Evolutionary conservation across 2,888 invertebrate species (phyloP), one percentile per base, ranked within the genome.

Genomic region (Byasa hedistus): DNA sequence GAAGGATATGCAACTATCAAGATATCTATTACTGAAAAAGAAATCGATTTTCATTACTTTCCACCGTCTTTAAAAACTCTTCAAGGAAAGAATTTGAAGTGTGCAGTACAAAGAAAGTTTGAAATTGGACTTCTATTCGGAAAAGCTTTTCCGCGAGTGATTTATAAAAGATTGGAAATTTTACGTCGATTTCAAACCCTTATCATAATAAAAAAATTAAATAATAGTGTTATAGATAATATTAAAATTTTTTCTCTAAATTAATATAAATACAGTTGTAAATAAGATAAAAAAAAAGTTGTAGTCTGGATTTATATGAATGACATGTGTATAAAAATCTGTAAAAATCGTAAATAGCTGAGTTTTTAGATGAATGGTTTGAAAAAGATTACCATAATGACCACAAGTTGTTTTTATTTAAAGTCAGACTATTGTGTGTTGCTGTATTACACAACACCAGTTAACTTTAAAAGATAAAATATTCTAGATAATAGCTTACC

Each of bases 41-140:
- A 55, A 55, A 23, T 36, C 55, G 36, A 51, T 36, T 63, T 59
- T 58, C 48, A 60, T 65, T 60, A 60, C 58, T 66, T 48, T 51
- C 36, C 32, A 22, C 57, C 52, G 10, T 15, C 21, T 64, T 64
- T 57, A 58, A 59, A 55, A 66, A 48, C 61, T 62, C 57, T 59
- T 39, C 52, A n/a, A 22, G 62, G 59, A 54, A 57, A 58, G 58
- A 66, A 52, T 44, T 62, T 61, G 39, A 54, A 62, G 59, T 63
- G 59, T 58, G 54, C 59, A 56, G 58, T 66, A 66, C 59, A 66
- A 59, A 63, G 59, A 57, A 66, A 66, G 59, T 63, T 66, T 66
- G 62, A 55, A 66, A 66, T 66, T 58, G 62, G 66, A 66, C 58
- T 62, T 66, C 58, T 66, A 62, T 62, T 58, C 62, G 54, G 54